These are phyloP conservation scores for Orcinus orca DNA, from an alignment of 2,113 vertebrate species.

Conservation along the genomic window DNA sequence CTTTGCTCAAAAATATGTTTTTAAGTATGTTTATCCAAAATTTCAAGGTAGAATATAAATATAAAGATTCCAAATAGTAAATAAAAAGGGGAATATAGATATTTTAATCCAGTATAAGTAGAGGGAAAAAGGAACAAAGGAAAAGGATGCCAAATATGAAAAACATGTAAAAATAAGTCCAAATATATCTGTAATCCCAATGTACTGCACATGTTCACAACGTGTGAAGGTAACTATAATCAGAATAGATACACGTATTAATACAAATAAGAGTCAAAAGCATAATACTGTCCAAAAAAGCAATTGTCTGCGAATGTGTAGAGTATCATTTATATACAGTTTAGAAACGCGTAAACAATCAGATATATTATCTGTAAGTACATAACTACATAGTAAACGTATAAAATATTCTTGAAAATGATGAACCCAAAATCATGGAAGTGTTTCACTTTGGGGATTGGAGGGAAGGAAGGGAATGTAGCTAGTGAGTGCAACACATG, in stretches of 20 bases:
- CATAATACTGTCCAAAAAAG: not conserved
- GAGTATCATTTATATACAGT: not conserved
- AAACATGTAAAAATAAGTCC: not conserved
- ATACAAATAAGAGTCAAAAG: not conserved
- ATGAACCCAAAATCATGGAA: not conserved
- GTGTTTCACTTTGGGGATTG: not conserved
- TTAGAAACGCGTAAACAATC: not conserved
- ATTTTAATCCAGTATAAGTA: not conserved
- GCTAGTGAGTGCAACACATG: not conserved
- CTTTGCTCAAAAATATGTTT: not conserved
- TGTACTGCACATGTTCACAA: not conserved
- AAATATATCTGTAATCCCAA: not conserved
- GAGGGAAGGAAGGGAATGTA: not conserved
- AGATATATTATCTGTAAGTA: not conserved
- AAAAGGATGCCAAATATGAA: not conserved
- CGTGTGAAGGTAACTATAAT: not conserved
- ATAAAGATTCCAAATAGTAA: not conserved
- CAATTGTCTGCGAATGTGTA: not conserved
- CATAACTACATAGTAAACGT: not conserved
- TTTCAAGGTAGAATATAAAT: not conserved
- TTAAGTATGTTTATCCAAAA: not conserved
- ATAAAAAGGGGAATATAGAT: not conserved
- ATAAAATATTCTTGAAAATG: conserved; percentile 30
- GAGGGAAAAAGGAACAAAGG: not conserved
- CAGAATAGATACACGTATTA: not conserved